A percentile compares a stretch with the other conserved stretches of the same genome.
Conservation (phyloP, 2,113 vertebrate genomes). For the Puffinus mauretanicus region DNA sequence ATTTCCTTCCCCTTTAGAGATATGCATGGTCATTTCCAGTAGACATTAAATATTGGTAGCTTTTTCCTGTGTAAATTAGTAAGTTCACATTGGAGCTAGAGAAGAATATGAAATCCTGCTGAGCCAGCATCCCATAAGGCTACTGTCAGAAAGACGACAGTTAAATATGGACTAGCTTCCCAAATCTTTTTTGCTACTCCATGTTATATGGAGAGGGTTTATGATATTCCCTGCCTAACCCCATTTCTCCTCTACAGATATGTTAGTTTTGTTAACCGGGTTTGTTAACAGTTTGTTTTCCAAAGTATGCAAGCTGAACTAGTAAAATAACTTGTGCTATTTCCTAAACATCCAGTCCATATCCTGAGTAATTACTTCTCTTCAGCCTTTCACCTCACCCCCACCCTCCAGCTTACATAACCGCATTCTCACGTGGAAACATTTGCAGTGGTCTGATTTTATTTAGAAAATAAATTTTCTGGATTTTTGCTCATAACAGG, state of each 20-base stretch:
- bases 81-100: not conserved
- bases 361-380: not conserved
- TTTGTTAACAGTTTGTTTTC: not conserved
- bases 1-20: constrained; percentile 35
- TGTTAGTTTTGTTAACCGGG: not conserved
- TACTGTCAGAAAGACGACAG: not conserved
- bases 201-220: not conserved
- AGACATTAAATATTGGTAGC: not conserved
- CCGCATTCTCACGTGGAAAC: not conserved
- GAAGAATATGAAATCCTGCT: constrained; percentile 4
- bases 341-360: not conserved
- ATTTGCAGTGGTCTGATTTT: not conserved
- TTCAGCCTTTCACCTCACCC: not conserved
- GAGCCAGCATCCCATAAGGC: constrained; percentile 1
- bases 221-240: not conserved
- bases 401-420: not conserved
- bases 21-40: not conserved
- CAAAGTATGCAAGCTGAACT: not conserved
- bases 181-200: not conserved
- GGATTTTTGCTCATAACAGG: not conserved
- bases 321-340: not conserved
- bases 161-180: not conserved
- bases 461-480: not conserved
- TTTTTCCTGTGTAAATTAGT: constrained; percentile 38
- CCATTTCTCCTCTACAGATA: not conserved